These are phyloP conservation scores for Isurus oxyrinchus DNA, from an alignment of 2,113 vertebrate genomes.

Conservation along the genomic window DNA sequence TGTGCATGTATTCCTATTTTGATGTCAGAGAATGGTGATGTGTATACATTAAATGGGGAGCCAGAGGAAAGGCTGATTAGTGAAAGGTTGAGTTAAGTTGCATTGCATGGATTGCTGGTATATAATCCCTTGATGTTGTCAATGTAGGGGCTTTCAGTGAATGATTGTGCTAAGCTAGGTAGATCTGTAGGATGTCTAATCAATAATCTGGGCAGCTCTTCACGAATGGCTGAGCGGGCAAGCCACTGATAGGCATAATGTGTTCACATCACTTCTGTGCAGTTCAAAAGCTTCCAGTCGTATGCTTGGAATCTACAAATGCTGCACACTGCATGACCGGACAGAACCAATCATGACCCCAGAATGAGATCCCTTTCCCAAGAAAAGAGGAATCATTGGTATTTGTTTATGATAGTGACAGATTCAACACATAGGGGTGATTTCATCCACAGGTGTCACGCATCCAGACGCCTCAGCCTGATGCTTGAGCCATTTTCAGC, in stretches of 20 bases:
- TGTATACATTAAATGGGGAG: background rate
- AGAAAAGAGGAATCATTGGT: background rate
- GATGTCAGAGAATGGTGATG: background rate
- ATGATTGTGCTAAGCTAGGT: background rate
- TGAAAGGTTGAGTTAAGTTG: background rate
- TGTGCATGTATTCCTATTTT: background rate
- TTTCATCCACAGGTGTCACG: background rate
- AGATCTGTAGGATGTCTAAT: background rate
- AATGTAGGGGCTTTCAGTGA: background rate
- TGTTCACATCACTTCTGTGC: background rate
- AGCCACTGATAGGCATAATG: background rate
- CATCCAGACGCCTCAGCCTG: background rate
- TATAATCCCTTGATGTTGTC: background rate
- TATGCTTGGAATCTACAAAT: background rate
- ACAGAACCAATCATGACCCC: background rate
- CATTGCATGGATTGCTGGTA: background rate
- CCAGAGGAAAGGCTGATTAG: background rate
- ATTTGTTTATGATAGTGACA: background rate
- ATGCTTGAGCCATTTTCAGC: background rate
- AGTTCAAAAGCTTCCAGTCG: background rate
- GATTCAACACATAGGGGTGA: background rate
- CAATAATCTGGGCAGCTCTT: background rate
- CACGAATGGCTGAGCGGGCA: background rate
- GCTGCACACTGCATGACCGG: background rate
- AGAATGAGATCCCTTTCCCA: background rate